Conservation (phyloP, 2,113 vertebrate species). For the Hippopotamus amphibius region DNA sequence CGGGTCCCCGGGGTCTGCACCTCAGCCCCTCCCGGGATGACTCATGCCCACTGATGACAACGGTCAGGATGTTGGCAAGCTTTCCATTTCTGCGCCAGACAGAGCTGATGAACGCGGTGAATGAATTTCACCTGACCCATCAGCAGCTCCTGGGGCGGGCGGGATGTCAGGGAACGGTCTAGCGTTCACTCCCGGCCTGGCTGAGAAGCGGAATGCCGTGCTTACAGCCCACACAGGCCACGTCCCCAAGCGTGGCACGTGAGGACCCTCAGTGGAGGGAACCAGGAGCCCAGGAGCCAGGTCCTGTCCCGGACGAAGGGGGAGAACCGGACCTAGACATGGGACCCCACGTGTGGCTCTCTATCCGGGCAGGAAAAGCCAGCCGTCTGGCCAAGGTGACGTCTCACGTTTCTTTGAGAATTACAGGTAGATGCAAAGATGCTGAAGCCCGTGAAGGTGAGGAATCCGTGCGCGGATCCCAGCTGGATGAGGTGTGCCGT, state of each 20-base stretch:
- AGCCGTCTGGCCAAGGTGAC: neutral
- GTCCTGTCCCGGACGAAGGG: neutral
- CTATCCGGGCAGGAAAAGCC: neutral
- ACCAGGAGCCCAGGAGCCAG: neutral
- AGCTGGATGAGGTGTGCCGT: neutral
- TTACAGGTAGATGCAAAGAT: neutral
- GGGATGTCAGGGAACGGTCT: neutral
- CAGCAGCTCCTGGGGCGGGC: neutral
- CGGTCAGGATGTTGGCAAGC: neutral
- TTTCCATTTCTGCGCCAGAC: neutral
- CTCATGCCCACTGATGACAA: neutral
- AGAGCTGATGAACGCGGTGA: neutral
- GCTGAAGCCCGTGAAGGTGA: neutral
- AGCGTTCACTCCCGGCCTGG: neutral
- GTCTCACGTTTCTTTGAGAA: neutral
- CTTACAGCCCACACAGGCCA: neutral
- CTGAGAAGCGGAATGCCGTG: neutral
- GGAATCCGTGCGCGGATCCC: neutral
- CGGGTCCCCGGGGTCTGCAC: neutral
- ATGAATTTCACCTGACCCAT: neutral
- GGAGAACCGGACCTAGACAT: neutral
- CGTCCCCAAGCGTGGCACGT: neutral
- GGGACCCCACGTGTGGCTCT: accelerated
- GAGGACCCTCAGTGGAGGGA: neutral
- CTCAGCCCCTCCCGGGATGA: neutral